phyloP scores from a whole-genome alignment of 2,113 vertebrate species.

The Mirza zaza region DNA sequence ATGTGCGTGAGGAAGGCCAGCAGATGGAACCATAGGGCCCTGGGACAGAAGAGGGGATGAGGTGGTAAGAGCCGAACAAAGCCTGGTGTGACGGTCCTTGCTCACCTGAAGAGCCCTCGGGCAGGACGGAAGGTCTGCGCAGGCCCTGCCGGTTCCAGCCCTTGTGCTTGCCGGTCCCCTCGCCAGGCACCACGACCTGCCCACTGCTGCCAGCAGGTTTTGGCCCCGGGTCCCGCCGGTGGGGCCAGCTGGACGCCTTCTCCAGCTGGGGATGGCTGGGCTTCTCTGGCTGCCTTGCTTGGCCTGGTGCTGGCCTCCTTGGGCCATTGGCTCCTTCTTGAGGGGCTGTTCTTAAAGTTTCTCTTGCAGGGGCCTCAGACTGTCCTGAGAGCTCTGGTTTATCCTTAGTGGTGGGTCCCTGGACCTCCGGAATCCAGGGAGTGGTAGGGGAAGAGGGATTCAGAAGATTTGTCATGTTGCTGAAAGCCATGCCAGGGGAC shows the following conservation, averaged over 20 bases:
- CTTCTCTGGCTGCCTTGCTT: conserved; percentile 4
- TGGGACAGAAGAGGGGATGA: neutral
- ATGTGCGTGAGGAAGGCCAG: rapidly evolving
- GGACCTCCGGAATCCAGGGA: conserved; percentile 19
- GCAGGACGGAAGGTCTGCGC: conserved; percentile 81
- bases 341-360: neutral
- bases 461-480: conserved; percentile 80
- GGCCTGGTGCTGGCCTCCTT: conserved; percentile 21
- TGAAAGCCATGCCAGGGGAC: conserved; percentile 80
- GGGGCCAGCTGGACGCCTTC: conserved; percentile 86
- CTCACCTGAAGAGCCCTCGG: conserved; percentile 70
- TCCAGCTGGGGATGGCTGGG: conserved; percentile 80
- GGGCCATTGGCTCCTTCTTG: conserved; percentile 7
- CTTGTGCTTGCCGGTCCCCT: conserved; percentile 76
- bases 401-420: neutral
- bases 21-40: no score
- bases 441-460: conserved; percentile 75
- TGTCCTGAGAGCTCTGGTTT: neutral
- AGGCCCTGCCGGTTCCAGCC: conserved; percentile 85
- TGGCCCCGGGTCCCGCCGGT: conserved; percentile 65
- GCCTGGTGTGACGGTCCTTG: neutral
- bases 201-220: neutral
- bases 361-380: neutral
- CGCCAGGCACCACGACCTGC: neutral
- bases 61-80: no score